Evolutionary conservation across 2,888 invertebrate species (phyloP), one percentile per base, ranked within the genome.

Genomic region (Fragum sueziense): DNA sequence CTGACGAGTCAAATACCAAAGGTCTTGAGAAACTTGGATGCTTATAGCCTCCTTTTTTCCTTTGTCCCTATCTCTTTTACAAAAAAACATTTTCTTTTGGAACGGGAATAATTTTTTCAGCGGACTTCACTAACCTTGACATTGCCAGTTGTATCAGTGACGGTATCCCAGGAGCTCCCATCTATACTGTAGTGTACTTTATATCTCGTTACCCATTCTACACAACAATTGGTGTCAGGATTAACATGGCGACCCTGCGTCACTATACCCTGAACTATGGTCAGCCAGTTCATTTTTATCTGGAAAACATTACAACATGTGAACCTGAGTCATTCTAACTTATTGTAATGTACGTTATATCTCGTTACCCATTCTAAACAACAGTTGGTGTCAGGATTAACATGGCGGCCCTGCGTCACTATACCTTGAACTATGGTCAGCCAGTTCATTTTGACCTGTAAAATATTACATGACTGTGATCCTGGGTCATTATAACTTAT

Each of bases 191-290:
- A 84, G 20, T 74, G 57, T 22, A 86, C 79, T 59, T 75, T 79
- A 68, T 85, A 87, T 27, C 76, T 79, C 2, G 85, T 86, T 11
- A 76, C 74, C 80, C 84, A 84, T 47, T 87, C 82, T 59, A 76
- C 61, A 70, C 87, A 87, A 61, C 87, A 87, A 0, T 73, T 70
- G 22, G 83, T 81, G 25, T 70, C 70, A 0, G 84, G 76, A 69
- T 87, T 82, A 4, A 87, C 80, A 62, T 87, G 85, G 0, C 86
- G 79, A 7, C 87, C 87, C 54, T 87, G 87, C 62, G 87, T 87
- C 0, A 84, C 80, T 11, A 87, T 84, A 14, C 86, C 86, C 25
- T 82, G 82, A 11, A 87, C 72, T 1, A 84, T 75, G 22, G 85
- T 81, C 34, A 85, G 70, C 78, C 82, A 83, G 73, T 85, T 85